Percentiles rank a stretch among this genome's conserved stretches.
Evolutionary conservation across 2,888 invertebrate genomes (phyloP).

Genomic region (Ctenicera cuprea): DNA sequence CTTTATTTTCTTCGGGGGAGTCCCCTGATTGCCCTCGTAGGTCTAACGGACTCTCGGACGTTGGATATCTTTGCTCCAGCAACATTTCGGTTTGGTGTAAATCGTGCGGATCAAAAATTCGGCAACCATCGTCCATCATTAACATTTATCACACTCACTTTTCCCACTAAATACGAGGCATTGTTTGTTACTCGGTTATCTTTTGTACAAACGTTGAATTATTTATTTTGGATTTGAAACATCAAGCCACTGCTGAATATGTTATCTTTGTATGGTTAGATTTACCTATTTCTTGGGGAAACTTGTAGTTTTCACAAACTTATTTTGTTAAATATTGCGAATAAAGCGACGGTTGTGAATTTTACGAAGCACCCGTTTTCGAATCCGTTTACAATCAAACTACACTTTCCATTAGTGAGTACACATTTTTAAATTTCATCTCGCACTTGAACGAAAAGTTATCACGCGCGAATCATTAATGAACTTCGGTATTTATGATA

Average conservation of each 20-base stretch:
- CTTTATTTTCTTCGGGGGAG: slow-evolving; percentile 60
- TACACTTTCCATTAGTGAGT: not conserved
- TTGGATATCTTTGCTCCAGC: slow-evolving; percentile 62
- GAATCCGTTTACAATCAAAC: not conserved
- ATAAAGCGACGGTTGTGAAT: not conserved
- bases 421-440: not conserved
- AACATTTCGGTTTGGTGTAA: slow-evolving; percentile 61
- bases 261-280: slow-evolving; percentile 25
- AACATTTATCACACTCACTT: slow-evolving; percentile 59
- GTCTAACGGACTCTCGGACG: slow-evolving; percentile 72
- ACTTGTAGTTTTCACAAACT: no score
- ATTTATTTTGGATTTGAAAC: slow-evolving; percentile 17
- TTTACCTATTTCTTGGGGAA: slow-evolving; percentile 28
- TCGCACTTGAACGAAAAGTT: slow-evolving; percentile 2
- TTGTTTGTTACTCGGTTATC: slow-evolving; percentile 32
- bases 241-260: slow-evolving; percentile 11
- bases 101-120: slow-evolving; percentile 62
- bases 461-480: slow-evolving; percentile 21
- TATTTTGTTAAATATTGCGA: slow-evolving; percentile 16
- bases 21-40: slow-evolving; percentile 68
- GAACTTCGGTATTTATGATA: slow-evolving; percentile 33
- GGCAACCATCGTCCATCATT: slow-evolving; percentile 68
- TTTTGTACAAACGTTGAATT: slow-evolving; percentile 25
- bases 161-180: slow-evolving; percentile 38
- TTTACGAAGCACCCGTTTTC: not conserved